Evolutionary conservation across 2,888 invertebrate species (phyloP).

Genomic region (Lycocerus yunnanus): DNA sequence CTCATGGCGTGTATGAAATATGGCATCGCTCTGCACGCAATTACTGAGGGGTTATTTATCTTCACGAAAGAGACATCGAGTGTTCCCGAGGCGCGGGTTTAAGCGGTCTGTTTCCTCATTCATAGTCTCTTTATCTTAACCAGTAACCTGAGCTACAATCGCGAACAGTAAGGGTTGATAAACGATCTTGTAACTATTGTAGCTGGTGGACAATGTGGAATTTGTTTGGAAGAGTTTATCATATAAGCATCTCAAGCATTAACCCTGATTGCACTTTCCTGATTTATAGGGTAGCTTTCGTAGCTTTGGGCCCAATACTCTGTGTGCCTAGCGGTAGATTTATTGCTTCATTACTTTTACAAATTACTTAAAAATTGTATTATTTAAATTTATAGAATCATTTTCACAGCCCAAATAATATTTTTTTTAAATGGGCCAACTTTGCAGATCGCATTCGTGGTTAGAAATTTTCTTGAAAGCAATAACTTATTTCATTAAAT

Average conservation of each 20-base stretch:
- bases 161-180: conserved; percentile 39
- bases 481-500: no score
- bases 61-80: conserved; percentile 47
- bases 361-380: not conserved
- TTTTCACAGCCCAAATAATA: not conserved
- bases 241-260: conserved; percentile 45
- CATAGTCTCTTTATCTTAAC: conserved; percentile 49
- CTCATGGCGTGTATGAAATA: conserved; percentile 63
- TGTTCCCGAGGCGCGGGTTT: conserved; percentile 40
- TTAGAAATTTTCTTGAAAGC: no score
- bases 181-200: conserved; percentile 41
- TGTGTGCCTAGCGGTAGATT: conserved; percentile 2
- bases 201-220: conserved; percentile 52
- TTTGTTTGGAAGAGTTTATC: conserved; percentile 52
- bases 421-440: no score
- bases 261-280: conserved; percentile 43
- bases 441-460: no score
- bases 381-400: not conserved
- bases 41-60: conserved; percentile 62
- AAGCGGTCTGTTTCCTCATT: conserved; percentile 48
- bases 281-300: conserved; percentile 39
- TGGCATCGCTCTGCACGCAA: conserved; percentile 63
- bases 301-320: conserved; percentile 13
- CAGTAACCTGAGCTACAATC: conserved; percentile 32
- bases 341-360: not conserved